Evolutionary conservation across 2,888 invertebrate species (phyloP).

Genomic region (Hydrotaea diabolus): DNA sequence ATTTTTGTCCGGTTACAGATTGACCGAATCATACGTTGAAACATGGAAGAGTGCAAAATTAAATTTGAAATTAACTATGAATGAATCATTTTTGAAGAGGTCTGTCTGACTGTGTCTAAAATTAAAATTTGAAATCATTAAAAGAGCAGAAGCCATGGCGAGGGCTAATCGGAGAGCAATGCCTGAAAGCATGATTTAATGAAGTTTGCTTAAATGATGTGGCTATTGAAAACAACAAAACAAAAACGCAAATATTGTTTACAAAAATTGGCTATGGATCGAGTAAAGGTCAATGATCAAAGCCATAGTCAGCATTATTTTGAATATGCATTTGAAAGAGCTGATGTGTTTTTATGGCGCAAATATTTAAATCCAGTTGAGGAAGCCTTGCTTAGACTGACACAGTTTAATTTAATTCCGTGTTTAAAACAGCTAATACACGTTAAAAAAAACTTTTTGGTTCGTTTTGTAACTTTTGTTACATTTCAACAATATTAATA

Average conservation of each 20-base stretch:
- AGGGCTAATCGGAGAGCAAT: neutral
- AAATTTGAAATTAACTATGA: neutral
- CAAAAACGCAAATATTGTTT: neutral
- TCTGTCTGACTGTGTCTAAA: too few relatives aligned
- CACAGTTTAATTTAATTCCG: neutral
- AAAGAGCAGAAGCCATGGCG: neutral
- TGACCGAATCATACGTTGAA: neutral
- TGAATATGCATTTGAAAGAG: neutral
- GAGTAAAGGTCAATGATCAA: slow-evolving; percentile 15
- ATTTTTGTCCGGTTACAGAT: neutral
- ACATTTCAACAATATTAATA: too few relatives aligned
- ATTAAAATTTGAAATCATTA: neutral
- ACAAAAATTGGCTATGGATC: neutral
- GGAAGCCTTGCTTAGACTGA: neutral
- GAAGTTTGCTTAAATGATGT: neutral
- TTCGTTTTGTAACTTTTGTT: too few relatives aligned
- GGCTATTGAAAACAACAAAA: too few relatives aligned
- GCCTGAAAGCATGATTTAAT: neutral
- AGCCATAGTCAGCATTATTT: neutral
- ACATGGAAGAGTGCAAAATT: neutral
- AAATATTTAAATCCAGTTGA: too few relatives aligned
- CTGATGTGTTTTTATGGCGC: neutral
- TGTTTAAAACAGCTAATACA: neutral
- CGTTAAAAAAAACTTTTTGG: neutral
- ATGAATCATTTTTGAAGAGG: slow-evolving; percentile 9